A percentile compares a stretch with the other conserved stretches of the same genome.
phyloP scores from a whole-genome alignment of 2,888 invertebrate species.

The Cryptocheilus praepositus region DNA sequence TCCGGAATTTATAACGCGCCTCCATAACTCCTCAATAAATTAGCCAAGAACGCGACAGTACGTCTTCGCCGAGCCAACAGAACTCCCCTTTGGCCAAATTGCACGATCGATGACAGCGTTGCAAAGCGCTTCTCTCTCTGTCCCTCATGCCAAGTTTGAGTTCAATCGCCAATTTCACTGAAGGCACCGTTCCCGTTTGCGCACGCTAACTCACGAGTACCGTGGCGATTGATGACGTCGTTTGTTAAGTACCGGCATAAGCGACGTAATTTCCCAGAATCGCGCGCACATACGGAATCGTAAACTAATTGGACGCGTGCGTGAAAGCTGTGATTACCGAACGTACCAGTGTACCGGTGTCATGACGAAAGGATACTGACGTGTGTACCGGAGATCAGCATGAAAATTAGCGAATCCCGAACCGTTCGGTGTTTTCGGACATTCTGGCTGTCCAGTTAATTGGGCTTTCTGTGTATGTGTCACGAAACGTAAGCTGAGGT shows the following conservation, averaged over 20 bases:
- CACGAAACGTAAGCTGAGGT: no score
- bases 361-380: no score
- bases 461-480: no score
- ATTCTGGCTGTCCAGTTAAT: no score
- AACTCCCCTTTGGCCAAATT: no score
- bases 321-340: not conserved
- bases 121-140: not conserved
- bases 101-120: not conserved
- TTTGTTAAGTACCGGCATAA: constrained; percentile 1
- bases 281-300: not conserved
- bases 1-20: no score
- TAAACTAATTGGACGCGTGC: not conserved
- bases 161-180: constrained; percentile 5
- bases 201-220: not conserved
- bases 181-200: not conserved
- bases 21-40: constrained; percentile 1
- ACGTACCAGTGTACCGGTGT: no score
- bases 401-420: no score
- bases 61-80: no score
- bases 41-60: constrained; percentile 3
- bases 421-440: no score
- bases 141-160: not conserved
- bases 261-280: constrained; percentile 6
- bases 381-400: no score
- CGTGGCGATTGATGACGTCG: constrained; percentile 2